phyloP scores from a whole-genome alignment of 2,113 vertebrate species.

The Xenopus borealis region DNA sequence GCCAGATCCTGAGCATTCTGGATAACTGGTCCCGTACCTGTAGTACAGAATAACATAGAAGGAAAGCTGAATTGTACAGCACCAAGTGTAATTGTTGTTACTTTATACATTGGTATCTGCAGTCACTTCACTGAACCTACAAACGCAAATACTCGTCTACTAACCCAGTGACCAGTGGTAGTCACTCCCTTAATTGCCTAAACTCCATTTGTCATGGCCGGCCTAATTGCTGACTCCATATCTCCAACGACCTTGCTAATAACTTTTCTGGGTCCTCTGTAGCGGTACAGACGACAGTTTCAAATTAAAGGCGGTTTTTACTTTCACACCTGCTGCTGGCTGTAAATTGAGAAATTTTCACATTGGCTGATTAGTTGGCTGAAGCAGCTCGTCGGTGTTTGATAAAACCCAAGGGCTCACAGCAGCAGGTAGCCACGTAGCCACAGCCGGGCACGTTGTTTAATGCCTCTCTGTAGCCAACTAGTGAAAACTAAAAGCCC shows the following conservation, averaged over 20 bases:
- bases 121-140: too few species aligned
- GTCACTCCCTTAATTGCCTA: slow-evolving; percentile 89
- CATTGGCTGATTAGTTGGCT: slow-evolving; percentile 68
- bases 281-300: slow-evolving; percentile 93
- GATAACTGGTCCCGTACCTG: too few species aligned
- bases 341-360: slow-evolving; percentile 81
- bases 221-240: slow-evolving; percentile 85
- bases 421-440: neutral
- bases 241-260: slow-evolving; percentile 87
- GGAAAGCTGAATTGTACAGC: too few species aligned
- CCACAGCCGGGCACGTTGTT: neutral
- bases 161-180: slow-evolving; percentile 65
- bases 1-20: too few species aligned
- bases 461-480: neutral
- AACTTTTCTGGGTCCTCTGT: slow-evolving; percentile 79
- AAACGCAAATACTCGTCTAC: too few species aligned
- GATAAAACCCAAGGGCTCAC: neutral
- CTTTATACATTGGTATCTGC: too few species aligned
- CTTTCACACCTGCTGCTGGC: slow-evolving; percentile 79
- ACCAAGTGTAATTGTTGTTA: too few species aligned
- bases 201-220: slow-evolving; percentile 85
- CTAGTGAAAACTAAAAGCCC: neutral
- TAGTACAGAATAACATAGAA: too few species aligned
- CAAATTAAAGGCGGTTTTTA: slow-evolving; percentile 85
- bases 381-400: neutral